Evolutionary conservation across 2,888 invertebrate species (phyloP).

Genomic region (Eupithecia vulgata): DNA sequence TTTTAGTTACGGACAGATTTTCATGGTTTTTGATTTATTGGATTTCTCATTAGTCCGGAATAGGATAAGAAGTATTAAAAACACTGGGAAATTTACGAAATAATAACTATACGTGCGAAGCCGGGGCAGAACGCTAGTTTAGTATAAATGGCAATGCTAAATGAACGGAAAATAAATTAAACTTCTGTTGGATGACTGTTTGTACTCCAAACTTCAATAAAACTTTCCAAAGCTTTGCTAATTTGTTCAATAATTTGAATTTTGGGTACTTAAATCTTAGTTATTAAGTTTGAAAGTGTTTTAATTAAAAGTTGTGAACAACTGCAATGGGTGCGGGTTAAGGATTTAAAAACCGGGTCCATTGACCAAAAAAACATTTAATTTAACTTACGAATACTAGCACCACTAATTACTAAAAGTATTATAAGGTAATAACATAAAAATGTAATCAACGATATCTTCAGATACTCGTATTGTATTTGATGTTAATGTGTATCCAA

Average conservation of each 20-base stretch:
- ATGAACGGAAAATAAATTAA: not conserved
- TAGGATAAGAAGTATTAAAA: too few species aligned
- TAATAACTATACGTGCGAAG: too few species aligned
- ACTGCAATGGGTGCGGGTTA: slow-evolving; percentile 13
- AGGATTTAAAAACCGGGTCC: not conserved
- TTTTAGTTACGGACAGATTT: too few species aligned
- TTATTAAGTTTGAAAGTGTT: slow-evolving; percentile 51
- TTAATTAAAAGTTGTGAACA: slow-evolving; percentile 54
- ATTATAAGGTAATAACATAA: not conserved
- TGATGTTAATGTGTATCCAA: too few species aligned
- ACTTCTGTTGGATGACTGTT: slow-evolving; percentile 10
- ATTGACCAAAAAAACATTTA: not conserved
- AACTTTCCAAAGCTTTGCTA: slow-evolving; percentile 33
- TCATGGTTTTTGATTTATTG: too few species aligned
- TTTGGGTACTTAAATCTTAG: slow-evolving; percentile 40
- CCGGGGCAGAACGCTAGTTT: too few species aligned
- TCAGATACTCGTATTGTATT: too few species aligned
- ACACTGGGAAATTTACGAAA: too few species aligned
- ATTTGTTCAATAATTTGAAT: slow-evolving; percentile 34
- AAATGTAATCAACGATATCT: too few species aligned
- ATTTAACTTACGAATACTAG: not conserved
- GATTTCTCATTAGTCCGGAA: too few species aligned
- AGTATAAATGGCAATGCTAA: not conserved
- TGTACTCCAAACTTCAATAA: slow-evolving; percentile 25
- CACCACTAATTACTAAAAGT: not conserved